Evolutionary conservation across 2,888 invertebrate species (phyloP).

Genomic region (Sturmia bella): DNA sequence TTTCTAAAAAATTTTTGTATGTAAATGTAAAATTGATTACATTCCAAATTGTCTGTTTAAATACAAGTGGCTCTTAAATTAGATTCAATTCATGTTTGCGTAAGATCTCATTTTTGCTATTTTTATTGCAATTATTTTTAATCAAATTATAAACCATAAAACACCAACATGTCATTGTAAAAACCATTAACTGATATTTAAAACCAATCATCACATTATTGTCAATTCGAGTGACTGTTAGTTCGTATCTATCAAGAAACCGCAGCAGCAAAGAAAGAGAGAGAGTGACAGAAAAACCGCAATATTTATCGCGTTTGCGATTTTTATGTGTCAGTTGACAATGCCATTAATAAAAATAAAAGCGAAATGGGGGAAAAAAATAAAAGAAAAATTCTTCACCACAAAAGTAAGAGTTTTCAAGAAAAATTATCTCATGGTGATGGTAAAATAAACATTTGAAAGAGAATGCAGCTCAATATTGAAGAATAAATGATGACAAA

Average conservation of each 20-base stretch:
- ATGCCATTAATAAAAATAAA: constrained; percentile 8
- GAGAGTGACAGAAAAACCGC: constrained; percentile 3
- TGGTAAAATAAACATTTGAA: too few species aligned
- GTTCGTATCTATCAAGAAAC: constrained; percentile 48
- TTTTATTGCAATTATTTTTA: not conserved
- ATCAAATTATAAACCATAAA: constrained; percentile 28
- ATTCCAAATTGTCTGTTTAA: too few species aligned
- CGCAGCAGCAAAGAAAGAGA: constrained; percentile 6
- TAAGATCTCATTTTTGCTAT: not conserved
- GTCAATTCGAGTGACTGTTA: constrained; percentile 47
- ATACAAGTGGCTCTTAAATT: too few species aligned
- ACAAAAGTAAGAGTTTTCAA: not conserved
- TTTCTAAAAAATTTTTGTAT: too few species aligned
- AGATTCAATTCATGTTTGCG: too few species aligned
- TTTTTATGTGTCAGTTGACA: constrained; percentile 45
- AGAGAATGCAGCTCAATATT: too few species aligned
- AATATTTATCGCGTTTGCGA: constrained; percentile 50
- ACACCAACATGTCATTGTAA: constrained; percentile 43
- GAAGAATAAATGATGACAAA: too few species aligned
- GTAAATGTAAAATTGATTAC: too few species aligned
- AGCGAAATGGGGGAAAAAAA: not conserved
- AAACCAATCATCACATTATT: constrained; percentile 60
- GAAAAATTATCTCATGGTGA: not conserved
- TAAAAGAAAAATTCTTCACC: constrained; percentile 1
- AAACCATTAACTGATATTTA: constrained; percentile 60